Percentiles rank a stretch among this genome's conserved stretches.
Evolutionary conservation across 2,113 vertebrate species (phyloP).

Genomic region (Falcunculus frontatus): DNA sequence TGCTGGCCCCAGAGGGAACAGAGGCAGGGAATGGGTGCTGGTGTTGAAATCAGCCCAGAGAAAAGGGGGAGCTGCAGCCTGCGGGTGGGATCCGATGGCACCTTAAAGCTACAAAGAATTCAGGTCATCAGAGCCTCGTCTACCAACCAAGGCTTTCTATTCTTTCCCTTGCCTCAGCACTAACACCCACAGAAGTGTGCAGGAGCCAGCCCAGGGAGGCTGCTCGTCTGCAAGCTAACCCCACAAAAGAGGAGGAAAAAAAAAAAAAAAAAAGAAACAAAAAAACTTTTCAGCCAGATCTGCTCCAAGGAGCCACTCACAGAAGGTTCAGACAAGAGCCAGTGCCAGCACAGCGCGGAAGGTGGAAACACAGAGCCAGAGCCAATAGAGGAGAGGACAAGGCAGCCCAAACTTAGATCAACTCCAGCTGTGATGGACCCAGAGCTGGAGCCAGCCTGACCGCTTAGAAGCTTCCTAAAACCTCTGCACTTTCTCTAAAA

Average conservation of each 20-base stretch:
- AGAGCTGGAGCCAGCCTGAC: background rate
- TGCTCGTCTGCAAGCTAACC: background rate
- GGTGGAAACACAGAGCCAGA: slow-evolving; percentile 44
- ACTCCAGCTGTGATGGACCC: slow-evolving; percentile 50
- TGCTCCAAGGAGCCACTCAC: background rate
- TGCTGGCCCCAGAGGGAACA: background rate
- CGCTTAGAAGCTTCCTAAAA: background rate
- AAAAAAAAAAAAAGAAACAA: background rate
- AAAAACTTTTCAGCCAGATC: background rate
- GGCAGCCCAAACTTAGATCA: slow-evolving; percentile 45
- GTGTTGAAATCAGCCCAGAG: background rate
- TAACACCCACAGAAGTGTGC: background rate
- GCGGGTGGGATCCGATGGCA: background rate
- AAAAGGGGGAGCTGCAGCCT: background rate
- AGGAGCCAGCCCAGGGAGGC: background rate
- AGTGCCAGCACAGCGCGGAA: background rate
- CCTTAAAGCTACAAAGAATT: background rate
- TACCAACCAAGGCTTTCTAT: background rate
- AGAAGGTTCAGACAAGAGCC: slow-evolving; percentile 4
- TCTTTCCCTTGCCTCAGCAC: slow-evolving; percentile 40
- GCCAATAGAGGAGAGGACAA: slow-evolving; percentile 19
- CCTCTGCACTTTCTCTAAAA: slow-evolving; percentile 25
- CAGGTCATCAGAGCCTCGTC: background rate
- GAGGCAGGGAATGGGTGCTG: background rate
- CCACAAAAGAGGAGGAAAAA: background rate